These are phyloP conservation scores for Neocloeon triangulifer DNA, from an alignment of 1,140 invertebrate species.

Conservation along the genomic window DNA sequence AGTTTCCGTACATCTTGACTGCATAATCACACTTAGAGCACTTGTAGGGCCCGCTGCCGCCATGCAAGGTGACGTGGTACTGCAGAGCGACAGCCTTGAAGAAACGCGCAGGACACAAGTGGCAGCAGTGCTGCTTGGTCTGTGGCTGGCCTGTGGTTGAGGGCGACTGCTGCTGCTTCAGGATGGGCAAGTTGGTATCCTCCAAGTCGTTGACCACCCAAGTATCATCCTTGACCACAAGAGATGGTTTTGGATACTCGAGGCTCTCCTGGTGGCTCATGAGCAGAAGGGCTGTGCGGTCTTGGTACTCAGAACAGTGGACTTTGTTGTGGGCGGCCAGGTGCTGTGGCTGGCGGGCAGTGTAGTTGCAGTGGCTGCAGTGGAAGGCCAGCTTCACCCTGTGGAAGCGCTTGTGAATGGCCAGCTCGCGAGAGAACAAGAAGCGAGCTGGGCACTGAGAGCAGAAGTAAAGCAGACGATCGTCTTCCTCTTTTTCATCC, in stretches of 20 bases:
- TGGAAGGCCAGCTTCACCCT: slow-evolving; percentile 31
- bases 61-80: slow-evolving; percentile 48
- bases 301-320: slow-evolving; percentile 60
- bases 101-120: slow-evolving; percentile 42
- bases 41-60: slow-evolving; percentile 38
- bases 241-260: slow-evolving; percentile 29
- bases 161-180: no score
- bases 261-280: slow-evolving; percentile 35
- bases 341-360: slow-evolving; percentile 40
- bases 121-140: slow-evolving; percentile 25
- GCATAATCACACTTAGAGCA: slow-evolving; percentile 69
- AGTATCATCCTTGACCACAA: no score
- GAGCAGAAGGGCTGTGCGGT: slow-evolving; percentile 45
- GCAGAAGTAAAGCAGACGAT: slow-evolving; percentile 25
- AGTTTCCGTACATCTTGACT: slow-evolving; percentile 48
- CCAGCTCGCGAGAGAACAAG: slow-evolving; percentile 34
- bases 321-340: slow-evolving; percentile 50
- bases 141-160: neutral
- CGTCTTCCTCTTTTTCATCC: slow-evolving; percentile 9
- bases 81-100: slow-evolving; percentile 41
- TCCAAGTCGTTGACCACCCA: no score
- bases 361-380: slow-evolving; percentile 58
- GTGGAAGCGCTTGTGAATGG: slow-evolving; percentile 44
- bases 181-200: no score
- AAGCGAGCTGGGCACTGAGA: slow-evolving; percentile 51